phyloP scores from a whole-genome alignment of 2,113 vertebrate species.

The Vireo altiloquus region DNA sequence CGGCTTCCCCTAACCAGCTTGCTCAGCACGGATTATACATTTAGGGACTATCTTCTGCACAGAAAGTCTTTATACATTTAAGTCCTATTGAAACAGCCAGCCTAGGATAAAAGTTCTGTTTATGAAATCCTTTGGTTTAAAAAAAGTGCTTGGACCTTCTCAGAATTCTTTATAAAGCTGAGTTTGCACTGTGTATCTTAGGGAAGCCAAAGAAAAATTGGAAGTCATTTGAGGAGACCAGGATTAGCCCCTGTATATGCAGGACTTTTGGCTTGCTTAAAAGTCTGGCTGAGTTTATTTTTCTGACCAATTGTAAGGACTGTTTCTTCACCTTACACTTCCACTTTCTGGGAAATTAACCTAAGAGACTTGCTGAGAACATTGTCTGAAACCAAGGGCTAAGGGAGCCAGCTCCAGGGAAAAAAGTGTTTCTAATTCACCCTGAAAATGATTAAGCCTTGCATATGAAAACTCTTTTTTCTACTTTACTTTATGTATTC shows the following conservation, averaged over 20 bases:
- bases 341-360: background rate
- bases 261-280: background rate
- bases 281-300: background rate
- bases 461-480: background rate
- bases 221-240: background rate
- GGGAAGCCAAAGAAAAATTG: background rate
- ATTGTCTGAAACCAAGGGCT: background rate
- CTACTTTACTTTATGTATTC: background rate
- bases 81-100: background rate
- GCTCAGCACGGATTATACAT: slow-evolving; percentile 17
- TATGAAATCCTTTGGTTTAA: background rate
- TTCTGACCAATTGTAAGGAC: background rate
- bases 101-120: slow-evolving; percentile 15
- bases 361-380: background rate
- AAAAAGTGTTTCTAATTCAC: background rate
- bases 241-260: background rate
- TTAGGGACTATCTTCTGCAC: background rate
- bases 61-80: background rate
- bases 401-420: background rate
- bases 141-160: background rate
- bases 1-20: background rate
- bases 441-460: background rate
- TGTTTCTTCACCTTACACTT: background rate
- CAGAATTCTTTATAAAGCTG: background rate
- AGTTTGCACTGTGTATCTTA: background rate